Percentiles rank a stretch among this genome's conserved stretches.
These are phyloP conservation scores for Ageneiosus marmoratus DNA, from an alignment of 2,113 vertebrate genomes.

Conservation along the genomic window DNA sequence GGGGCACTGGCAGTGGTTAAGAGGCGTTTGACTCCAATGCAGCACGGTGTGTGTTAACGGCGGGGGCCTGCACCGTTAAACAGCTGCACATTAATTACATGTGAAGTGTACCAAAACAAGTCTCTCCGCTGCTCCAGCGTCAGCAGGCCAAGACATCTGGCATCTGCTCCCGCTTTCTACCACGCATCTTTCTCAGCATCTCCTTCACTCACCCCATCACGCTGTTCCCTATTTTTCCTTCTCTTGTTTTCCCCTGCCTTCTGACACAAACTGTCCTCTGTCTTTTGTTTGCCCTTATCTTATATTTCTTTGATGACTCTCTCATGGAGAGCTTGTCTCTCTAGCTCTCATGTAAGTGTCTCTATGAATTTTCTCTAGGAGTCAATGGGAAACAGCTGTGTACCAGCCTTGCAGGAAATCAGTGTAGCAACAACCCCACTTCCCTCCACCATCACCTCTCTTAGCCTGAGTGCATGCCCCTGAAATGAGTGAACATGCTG, in stretches of 20 bases:
- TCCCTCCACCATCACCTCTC: constrained; percentile 25
- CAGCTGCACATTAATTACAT: constrained; percentile 89
- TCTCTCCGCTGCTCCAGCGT: constrained; percentile 64
- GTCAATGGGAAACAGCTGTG: constrained; percentile 91
- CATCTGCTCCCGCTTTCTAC: constrained; percentile 41
- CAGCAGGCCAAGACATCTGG: constrained; percentile 53
- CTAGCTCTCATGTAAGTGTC: constrained; percentile 80
- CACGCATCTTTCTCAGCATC: constrained; percentile 25
- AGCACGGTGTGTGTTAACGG: constrained; percentile 47
- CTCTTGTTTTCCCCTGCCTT: neutral
- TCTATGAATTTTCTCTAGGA: constrained; percentile 85
- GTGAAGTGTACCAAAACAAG: constrained; percentile 86
- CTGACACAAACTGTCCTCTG: constrained; percentile 11
- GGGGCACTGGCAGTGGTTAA: constrained; percentile 50
- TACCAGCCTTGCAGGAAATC: constrained; percentile 82
- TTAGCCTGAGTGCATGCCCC: constrained; percentile 26
- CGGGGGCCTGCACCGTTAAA: constrained; percentile 77
- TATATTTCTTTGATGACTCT: constrained; percentile 35
- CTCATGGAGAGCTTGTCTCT: constrained; percentile 57
- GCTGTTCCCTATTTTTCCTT: constrained; percentile 13
- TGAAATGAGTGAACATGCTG: constrained; percentile 17
- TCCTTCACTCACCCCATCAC: constrained; percentile 25
- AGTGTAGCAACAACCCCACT: constrained; percentile 25
- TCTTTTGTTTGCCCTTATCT: constrained; percentile 15
- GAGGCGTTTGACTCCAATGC: constrained; percentile 52